Evolutionary conservation across 2,888 invertebrate species (phyloP), one percentile per base, ranked within the genome.

Genomic region (Agonopterix heracliana): DNA sequence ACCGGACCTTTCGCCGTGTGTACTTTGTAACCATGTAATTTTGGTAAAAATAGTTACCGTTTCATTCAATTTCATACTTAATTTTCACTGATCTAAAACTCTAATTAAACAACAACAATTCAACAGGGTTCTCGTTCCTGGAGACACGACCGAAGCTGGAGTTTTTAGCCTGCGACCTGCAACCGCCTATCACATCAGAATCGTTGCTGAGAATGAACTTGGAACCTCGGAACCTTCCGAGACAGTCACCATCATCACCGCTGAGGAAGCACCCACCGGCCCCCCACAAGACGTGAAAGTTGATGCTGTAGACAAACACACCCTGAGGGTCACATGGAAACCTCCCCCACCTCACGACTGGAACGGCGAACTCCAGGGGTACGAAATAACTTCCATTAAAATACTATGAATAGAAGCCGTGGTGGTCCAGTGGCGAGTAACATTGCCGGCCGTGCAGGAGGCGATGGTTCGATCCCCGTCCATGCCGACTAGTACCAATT

Each of bases 141-240:
- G 96, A 53, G 94, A 95, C 63, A 94, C 96, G 56, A 95, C 94
- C 34, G 95, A 96, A 82, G 96, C 96, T 41, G 95, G 96, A 56
- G 96, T 97, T 9, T 95, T 95, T 74, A 96, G 95, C 71, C 89
- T 97, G 8, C 91, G 94, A 63, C 97, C 97, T 26, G 96, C 97
- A 35, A 97, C 97, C 2, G 96, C 96, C 0, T 98, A 98, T 74
- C 96, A 98, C 72, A 92, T 98, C 62, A 91, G 97, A 57, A 96
- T 98, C 67, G 95, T 97, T 2, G 97, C 97, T 51, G 96, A 97
- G 84, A 98, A 98, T 70, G 96, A 96, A 78, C 93, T 98, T 54
- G 98, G 98, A 48, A 92, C 93, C n/a, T 97, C 98, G 34, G 95
- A 95, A 60, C 95, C 96, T 2, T 98, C 98, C 0, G 96, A 97